Conservation (phyloP, 2,113 vertebrate genomes). For the Callospermophilus lateralis region DNA sequence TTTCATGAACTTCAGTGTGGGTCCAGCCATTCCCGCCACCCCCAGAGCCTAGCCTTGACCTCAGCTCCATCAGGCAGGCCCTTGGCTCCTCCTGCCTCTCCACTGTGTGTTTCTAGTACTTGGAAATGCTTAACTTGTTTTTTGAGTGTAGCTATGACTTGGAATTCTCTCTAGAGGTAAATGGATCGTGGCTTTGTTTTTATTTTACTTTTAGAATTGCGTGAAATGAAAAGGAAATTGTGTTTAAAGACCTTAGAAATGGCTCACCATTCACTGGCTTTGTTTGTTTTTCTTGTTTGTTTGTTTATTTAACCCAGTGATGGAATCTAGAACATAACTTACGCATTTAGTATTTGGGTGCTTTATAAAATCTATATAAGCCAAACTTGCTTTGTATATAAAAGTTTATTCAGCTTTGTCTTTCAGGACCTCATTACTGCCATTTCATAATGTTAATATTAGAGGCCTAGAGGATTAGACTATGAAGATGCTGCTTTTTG, state of each 20-base stretch:
- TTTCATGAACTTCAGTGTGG: neutral
- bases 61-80: neutral
- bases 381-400: neutral
- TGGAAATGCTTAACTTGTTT: neutral
- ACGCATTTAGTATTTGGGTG: neutral
- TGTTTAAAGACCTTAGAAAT: conserved; percentile 50
- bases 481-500: conserved; percentile 17
- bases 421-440: neutral
- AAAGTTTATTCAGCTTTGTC: neutral
- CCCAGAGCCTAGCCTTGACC: neutral
- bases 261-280: conserved; percentile 53
- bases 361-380: neutral
- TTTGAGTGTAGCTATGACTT: neutral
- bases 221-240: conserved; percentile 70
- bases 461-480: neutral
- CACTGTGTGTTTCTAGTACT: neutral
- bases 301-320: neutral
- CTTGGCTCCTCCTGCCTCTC: neutral
- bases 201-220: conserved; percentile 72
- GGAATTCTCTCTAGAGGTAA: conserved; percentile 56
- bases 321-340: neutral
- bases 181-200: conserved; percentile 72
- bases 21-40: neutral
- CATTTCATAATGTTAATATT: neutral
- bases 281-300: neutral